phyloP scores from a whole-genome alignment of 2,888 invertebrate species.

The Amphipoea lucens region DNA sequence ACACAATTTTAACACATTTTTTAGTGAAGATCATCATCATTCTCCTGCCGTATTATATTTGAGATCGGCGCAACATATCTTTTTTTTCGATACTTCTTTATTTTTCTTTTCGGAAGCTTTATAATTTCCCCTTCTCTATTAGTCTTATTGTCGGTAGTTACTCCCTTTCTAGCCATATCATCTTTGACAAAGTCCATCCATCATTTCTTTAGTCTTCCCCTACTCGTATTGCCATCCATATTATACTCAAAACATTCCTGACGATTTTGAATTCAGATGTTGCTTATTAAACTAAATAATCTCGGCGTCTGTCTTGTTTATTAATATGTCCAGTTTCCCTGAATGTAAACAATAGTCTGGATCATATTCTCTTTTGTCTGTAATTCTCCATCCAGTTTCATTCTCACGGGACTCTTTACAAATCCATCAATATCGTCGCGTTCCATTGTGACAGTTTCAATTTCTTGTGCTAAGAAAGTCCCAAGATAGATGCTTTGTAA shows the following conservation, averaged over 20 bases:
- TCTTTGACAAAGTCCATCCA: neutral
- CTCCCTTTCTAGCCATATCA: neutral
- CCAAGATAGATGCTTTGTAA: slow-evolving; percentile 22
- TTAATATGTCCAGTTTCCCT: neutral
- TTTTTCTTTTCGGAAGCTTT: no score
- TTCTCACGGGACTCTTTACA: slow-evolving; percentile 5
- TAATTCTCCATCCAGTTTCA: neutral
- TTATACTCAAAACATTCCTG: neutral
- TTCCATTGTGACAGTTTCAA: slow-evolving; percentile 35
- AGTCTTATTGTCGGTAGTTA: no score
- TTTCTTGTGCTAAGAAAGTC: slow-evolving; percentile 31
- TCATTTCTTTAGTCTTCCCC: neutral
- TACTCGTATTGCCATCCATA: neutral
- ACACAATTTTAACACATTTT: neutral
- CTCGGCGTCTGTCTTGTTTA: neutral
- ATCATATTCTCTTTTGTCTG: neutral
- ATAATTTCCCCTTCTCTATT: neutral
- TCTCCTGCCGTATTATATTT: neutral
- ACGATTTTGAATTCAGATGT: neutral
- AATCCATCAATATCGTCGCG: slow-evolving; percentile 32
- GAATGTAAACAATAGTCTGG: neutral
- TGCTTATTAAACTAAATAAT: neutral
- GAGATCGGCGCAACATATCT: neutral
- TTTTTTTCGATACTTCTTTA: neutral
- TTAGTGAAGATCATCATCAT: neutral